These are phyloP conservation scores for Selenia dentaria DNA, from an alignment of 2,888 invertebrate genomes.

Conservation along the genomic window DNA sequence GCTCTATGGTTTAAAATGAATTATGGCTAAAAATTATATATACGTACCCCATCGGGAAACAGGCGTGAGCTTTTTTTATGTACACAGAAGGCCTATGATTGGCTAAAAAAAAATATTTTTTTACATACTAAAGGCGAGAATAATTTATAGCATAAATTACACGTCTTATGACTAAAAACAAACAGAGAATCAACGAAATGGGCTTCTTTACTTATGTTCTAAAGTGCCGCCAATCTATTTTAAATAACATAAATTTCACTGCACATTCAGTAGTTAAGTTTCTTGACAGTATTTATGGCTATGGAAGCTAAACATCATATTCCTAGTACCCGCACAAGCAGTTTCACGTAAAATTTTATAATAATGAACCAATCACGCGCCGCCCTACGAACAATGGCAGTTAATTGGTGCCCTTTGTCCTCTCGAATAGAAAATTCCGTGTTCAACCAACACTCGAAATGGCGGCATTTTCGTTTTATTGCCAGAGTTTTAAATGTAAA, in stretches of 20 bases:
- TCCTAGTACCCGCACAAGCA: constrained; percentile 33
- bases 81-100: too few species aligned
- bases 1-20: too few species aligned
- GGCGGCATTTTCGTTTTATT: constrained; percentile 69
- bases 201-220: too few species aligned
- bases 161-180: too few species aligned
- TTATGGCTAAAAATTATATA: too few species aligned
- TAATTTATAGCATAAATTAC: too few species aligned
- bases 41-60: too few species aligned
- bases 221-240: background rate
- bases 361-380: constrained; percentile 71
- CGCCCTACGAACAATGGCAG: constrained; percentile 70
- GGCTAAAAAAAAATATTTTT: too few species aligned
- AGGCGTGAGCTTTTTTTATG: too few species aligned
- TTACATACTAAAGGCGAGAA: too few species aligned
- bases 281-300: constrained; percentile 18
- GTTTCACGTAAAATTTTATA: constrained; percentile 76
- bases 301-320: constrained; percentile 9
- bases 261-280: background rate
- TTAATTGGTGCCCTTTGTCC: constrained; percentile 81
- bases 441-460: constrained; percentile 66
- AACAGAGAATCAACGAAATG: too few species aligned
- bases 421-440: constrained; percentile 79
- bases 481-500: constrained; percentile 73
- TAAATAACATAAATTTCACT: constrained; percentile 3